Conservation (phyloP, 2,888 invertebrate genomes). For the Alloscopus bannaensis region DNA sequence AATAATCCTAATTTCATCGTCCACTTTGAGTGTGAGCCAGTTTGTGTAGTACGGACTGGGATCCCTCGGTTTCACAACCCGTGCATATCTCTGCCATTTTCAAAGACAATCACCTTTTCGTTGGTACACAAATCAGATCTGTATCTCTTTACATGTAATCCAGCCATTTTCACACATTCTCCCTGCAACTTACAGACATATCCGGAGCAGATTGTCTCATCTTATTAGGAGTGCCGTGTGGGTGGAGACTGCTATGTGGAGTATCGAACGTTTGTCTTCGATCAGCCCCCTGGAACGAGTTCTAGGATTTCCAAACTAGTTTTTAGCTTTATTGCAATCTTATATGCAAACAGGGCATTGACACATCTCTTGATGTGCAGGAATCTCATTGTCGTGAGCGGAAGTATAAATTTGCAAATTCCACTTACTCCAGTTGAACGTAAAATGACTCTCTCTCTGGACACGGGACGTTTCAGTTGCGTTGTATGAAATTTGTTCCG, state of each 20-base stretch:
- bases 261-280: constrained; percentile 25
- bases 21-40: constrained; percentile 93
- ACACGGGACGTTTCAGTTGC: constrained; percentile 65
- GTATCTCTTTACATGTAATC: too few relatives aligned
- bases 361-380: not conserved
- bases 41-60: constrained; percentile 98
- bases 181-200: too few relatives aligned
- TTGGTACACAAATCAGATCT: too few relatives aligned
- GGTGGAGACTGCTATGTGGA: too few relatives aligned
- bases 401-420: not conserved
- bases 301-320: not conserved
- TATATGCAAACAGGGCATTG: not conserved
- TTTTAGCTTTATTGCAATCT: not conserved
- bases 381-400: constrained; percentile 1
- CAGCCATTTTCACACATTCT: too few relatives aligned
- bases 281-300: constrained; percentile 32
- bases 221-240: not conserved
- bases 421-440: constrained; percentile 34
- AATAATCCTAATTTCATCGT: constrained; percentile 94
- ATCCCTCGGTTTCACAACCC: constrained; percentile 93
- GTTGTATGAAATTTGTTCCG: constrained; percentile 67
- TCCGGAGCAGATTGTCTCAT: constrained; percentile 52
- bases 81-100: too few relatives aligned
- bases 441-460: constrained; percentile 53
- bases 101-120: too few relatives aligned